A percentile compares a stretch with the other conserved stretches of the same genome.
phyloP scores from a whole-genome alignment of 2,797 vertebrate species.

The Rachycentron canadum region DNA sequence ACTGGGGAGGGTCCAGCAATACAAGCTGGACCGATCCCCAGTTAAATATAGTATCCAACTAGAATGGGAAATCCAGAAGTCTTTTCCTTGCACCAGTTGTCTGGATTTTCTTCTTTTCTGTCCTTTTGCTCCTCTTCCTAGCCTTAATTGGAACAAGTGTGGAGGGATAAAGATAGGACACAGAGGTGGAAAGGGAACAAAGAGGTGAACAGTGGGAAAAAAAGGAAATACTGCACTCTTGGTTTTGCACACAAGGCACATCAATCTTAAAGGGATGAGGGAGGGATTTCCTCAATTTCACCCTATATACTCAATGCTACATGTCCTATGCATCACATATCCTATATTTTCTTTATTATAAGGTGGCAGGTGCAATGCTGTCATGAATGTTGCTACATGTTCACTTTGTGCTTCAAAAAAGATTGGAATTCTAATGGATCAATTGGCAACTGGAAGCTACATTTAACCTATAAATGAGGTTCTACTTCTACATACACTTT shows the following conservation, averaged over 20 bases:
- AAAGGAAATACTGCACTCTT: not conserved
- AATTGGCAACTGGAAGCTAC: not conserved
- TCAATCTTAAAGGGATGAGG: constrained; percentile 43
- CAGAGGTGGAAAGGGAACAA: constrained; percentile 18
- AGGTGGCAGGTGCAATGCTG: constrained; percentile 38
- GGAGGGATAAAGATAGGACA: constrained; percentile 27
- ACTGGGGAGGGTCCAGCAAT: constrained; percentile 66
- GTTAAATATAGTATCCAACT: constrained; percentile 88
- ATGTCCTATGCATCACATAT: constrained; percentile 20
- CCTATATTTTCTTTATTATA: constrained; percentile 19
- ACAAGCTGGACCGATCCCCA: constrained; percentile 71
- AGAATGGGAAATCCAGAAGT: constrained; percentile 80
- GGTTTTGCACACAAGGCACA: constrained; percentile 31
- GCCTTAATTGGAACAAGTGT: constrained; percentile 83
- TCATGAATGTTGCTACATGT: not conserved
- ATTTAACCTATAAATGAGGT: constrained; percentile 5
- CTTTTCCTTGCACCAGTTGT: constrained; percentile 37
- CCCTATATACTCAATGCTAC: constrained; percentile 40
- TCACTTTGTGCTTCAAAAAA: constrained; percentile 6
- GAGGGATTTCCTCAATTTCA: constrained; percentile 56
- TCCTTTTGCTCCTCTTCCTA: constrained; percentile 77
- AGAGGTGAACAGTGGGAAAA: constrained; percentile 53
- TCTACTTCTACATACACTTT: not conserved
- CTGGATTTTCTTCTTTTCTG: constrained; percentile 72
- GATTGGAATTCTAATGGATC: constrained; percentile 12